Percentiles rank a stretch among this genome's conserved stretches.
Evolutionary conservation across 2,888 invertebrate species (phyloP).

Genomic region (Cosmorhoe ocellata): DNA sequence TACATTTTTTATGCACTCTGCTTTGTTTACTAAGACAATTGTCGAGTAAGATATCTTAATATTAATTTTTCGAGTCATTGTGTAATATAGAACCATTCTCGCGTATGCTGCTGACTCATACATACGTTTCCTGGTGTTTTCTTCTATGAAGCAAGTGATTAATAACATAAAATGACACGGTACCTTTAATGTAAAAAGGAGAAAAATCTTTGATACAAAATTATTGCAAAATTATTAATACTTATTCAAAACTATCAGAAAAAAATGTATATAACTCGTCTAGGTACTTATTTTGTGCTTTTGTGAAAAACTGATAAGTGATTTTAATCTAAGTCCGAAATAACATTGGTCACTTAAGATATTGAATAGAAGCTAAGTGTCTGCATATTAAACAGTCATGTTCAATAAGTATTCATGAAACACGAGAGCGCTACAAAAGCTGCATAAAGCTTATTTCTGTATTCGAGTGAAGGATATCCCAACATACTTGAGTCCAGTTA

Average conservation of each 20-base stretch:
- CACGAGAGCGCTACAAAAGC: background rate
- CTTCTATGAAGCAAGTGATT: background rate
- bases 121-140: background rate
- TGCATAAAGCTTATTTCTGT: constrained; percentile 10
- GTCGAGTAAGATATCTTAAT: background rate
- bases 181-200: too few species aligned
- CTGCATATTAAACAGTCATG: too few species aligned
- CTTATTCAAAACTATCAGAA: too few species aligned
- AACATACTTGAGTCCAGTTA: constrained; percentile 28
- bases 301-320: too few species aligned
- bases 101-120: constrained; percentile 1
- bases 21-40: background rate
- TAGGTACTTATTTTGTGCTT: too few species aligned
- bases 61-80: constrained; percentile 1
- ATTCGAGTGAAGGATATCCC: constrained; percentile 29
- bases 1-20: constrained; percentile 11
- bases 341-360: too few species aligned
- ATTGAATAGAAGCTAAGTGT: too few species aligned
- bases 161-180: too few species aligned
- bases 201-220: too few species aligned
- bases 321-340: too few species aligned
- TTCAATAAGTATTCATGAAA: background rate
- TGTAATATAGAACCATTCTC: background rate
- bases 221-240: too few species aligned
- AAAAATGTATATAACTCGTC: too few species aligned